phyloP scores from a whole-genome alignment of 2,113 vertebrate species.

The Megaceryle maxima region DNA sequence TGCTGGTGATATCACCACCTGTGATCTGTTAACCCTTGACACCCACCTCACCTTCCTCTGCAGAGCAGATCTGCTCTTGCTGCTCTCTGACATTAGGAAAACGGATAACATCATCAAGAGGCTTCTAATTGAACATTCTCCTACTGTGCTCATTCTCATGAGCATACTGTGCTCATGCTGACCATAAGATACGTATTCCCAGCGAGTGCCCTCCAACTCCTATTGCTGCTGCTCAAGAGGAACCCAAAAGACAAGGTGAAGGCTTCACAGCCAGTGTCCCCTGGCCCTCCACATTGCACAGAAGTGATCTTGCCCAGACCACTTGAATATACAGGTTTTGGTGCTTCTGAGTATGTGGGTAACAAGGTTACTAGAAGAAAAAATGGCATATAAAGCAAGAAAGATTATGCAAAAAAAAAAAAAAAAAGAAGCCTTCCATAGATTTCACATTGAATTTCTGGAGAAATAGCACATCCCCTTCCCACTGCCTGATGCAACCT shows the following conservation, averaged over 20 bases:
- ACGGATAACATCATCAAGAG: not conserved
- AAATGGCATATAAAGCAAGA: not conserved
- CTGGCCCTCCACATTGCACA: not conserved
- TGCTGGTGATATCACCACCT: not conserved
- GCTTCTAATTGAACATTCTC: not conserved
- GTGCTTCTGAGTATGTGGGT: not conserved
- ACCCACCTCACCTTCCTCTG: not conserved
- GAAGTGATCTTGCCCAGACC: not conserved
- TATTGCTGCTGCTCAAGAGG: not conserved
- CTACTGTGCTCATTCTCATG: not conserved
- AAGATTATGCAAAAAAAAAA: not conserved
- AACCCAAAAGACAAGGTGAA: not conserved
- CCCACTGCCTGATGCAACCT: not conserved
- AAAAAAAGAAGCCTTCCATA: too few relatives aligned
- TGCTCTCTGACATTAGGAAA: not conserved
- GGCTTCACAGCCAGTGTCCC: not conserved
- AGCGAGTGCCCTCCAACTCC: not conserved
- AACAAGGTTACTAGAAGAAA: not conserved
- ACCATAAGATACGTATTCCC: not conserved
- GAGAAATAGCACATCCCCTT: not conserved
- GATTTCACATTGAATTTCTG: not conserved
- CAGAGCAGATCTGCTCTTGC: not conserved
- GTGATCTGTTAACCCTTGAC: not conserved
- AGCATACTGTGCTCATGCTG: not conserved
- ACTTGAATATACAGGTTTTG: not conserved